Evolutionary conservation across 1,140 invertebrate genomes (phyloP).

Genomic region (Antheraea pernyi): DNA sequence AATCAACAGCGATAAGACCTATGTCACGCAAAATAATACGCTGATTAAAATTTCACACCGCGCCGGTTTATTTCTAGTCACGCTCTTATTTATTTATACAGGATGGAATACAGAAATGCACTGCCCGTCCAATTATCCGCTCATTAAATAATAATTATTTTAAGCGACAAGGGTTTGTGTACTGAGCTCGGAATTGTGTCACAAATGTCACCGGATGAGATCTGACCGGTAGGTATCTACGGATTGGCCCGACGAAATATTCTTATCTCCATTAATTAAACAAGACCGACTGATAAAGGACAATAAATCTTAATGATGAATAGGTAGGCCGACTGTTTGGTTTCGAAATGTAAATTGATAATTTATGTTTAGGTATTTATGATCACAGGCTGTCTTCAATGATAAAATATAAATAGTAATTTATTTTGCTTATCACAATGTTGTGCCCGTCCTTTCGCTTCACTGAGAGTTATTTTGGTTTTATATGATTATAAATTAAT

Average conservation of each 20-base stretch:
- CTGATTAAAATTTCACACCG: background rate
- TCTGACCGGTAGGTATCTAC: slow-evolving; percentile 21
- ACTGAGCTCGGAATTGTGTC: slow-evolving; percentile 9
- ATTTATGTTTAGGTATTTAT: slow-evolving; percentile 51
- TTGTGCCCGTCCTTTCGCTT: no score
- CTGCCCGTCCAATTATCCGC: background rate
- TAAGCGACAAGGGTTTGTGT: slow-evolving; percentile 12
- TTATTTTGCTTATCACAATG: no score
- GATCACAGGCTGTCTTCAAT: slow-evolving; percentile 9
- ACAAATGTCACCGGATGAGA: slow-evolving; percentile 22
- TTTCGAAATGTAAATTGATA: slow-evolving; percentile 73
- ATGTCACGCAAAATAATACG: background rate
- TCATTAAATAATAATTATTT: background rate
- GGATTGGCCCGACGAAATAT: slow-evolving; percentile 32
- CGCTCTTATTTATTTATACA: background rate
- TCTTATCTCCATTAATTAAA: slow-evolving; percentile 63
- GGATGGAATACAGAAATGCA: background rate
- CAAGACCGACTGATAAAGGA: slow-evolving; percentile 70
- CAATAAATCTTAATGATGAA: slow-evolving; percentile 77
- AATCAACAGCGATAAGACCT: background rate
- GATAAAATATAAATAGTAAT: background rate
- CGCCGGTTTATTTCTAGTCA: background rate
- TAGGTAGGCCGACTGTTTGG: slow-evolving; percentile 59
- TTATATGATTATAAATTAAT: no score
- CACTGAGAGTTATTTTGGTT: no score